Conservation (phyloP, 2,888 invertebrate species). For the Hemistola chrysoprasaria region DNA sequence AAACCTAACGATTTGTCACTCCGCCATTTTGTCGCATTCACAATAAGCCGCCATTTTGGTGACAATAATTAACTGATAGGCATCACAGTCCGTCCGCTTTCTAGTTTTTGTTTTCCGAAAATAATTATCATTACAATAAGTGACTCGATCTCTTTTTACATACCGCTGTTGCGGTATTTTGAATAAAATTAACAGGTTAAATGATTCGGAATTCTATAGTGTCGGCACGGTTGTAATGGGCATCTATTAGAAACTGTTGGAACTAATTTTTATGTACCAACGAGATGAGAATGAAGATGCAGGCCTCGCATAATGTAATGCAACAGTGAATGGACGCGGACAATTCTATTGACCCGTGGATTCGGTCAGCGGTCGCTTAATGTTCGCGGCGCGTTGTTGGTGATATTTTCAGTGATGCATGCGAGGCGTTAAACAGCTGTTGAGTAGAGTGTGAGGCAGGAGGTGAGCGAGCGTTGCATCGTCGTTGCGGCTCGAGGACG, state of each 20-base stretch:
- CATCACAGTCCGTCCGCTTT: slow-evolving; percentile 73
- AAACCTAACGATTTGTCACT: slow-evolving; percentile 77
- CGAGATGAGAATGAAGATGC: slow-evolving; percentile 31
- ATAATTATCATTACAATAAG: slow-evolving; percentile 81
- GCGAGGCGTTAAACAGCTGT: slow-evolving; percentile 66
- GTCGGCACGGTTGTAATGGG: slow-evolving; percentile 53
- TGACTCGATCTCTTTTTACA: slow-evolving; percentile 75
- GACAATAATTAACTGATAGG: slow-evolving; percentile 81
- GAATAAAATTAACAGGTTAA: slow-evolving; percentile 72
- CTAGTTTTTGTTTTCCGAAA: slow-evolving; percentile 79
- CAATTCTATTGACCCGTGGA: slow-evolving; percentile 33
- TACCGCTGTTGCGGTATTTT: slow-evolving; percentile 78
- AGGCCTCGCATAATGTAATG: slow-evolving; percentile 21
- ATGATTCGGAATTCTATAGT: slow-evolving; percentile 63
- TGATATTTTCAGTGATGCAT: slow-evolving; percentile 61
- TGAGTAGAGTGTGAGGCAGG: slow-evolving; percentile 42
- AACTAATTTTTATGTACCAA: slow-evolving; percentile 52
- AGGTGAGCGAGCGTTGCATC: slow-evolving; percentile 6
- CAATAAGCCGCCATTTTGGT: slow-evolving; percentile 77
- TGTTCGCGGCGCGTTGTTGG: slow-evolving; percentile 50
- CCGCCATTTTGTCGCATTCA: slow-evolving; percentile 72
- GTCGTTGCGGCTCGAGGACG: slow-evolving; percentile 29
- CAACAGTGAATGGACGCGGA: slow-evolving; percentile 17
- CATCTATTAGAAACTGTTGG: slow-evolving; percentile 59
- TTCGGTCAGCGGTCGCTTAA: slow-evolving; percentile 36